Base-by-base conservation (phyloP, 37 sponge, comb jelly and placozoan species). In the Halisarca cf. caerulea region DNA sequence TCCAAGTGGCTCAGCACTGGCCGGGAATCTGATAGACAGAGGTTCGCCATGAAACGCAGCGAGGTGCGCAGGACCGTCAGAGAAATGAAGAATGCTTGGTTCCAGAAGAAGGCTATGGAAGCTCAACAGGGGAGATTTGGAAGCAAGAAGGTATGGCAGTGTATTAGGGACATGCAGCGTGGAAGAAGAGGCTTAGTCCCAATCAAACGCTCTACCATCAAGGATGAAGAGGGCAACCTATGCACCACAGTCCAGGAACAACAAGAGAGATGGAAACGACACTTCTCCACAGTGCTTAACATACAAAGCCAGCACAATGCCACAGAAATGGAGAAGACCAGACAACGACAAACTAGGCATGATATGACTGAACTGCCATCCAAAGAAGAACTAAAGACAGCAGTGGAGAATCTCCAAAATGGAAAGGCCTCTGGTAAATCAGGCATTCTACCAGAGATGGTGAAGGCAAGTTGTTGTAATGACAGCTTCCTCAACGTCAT, bases 171-270 rank as follows among this genome's bases (percentile, higher is more conserved):
- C 71, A 69, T 69, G 32, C 71, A 69, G 7, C 6, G 71, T 37
- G 86, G 66, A 3, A 78, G 68, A 28, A 78, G 80, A 61, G 86
- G 80, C 0, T 21, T 85, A 6, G 79, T 79, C 34, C 86, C 86
- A 60, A 20, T 78, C 37, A 78, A 34, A 23, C 0, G 9, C 2
- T 66, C 23, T 4, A 75, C 33, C 0, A 33, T 85, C 0, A 61
- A 40, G 3, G 45, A 61, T 40, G 79, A 84, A 43, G 58, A 84
- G 9, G 78, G 85, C 37, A 73, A 73, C 34, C 11, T 7, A 28
- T 84, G 75, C 43, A 34, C 60, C 45, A 47, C 58, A 34, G 2
- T n/a, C 9, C 9, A 69, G 34, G 73, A 9, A 32, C 71, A 83
- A 37, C 53, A 71, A 35, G 83, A 70, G 58, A 84, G 84, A 70